Evolutionary conservation across 2,888 invertebrate species (phyloP), one percentile per base, ranked within the genome.

Genomic region (Myathropa florea): DNA sequence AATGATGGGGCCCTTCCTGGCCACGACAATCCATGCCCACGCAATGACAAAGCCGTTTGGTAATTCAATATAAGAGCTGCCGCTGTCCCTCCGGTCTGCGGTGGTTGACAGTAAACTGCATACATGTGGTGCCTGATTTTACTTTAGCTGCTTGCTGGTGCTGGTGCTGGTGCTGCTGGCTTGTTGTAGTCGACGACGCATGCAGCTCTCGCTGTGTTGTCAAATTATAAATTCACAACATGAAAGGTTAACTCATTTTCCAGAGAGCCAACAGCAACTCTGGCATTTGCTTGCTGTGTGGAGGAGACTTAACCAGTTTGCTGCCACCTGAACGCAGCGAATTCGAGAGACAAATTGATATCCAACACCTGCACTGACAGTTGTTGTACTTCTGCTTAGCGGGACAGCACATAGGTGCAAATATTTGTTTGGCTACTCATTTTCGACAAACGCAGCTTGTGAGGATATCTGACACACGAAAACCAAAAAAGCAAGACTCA

Each of bases 211-310:
- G 36, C 59, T 36, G 57, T 68, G 63, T 78, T 85, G 86, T 83
- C 71, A 68, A 82, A 84, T 88, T 89, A 88, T 83, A 89, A 88
- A 89, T 89, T 88, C 89, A 88, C 79, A 87, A 88, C 89, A 89
- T 89, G 89, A 88, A 89, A 88, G 88, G 88, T 88, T 84, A 88
- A 88, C 88, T 88, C 87, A 89, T 86, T 83, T 88, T 80, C 80
- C 70, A 83, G 65, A 64, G 60, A 59, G 64, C 64, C 65, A 72
- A 6, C 24, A 57, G 65, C 55, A 82, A 82, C 78, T 83, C 67
- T 67, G 83, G 78, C 75, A 60, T 68, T 67, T 26, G 30, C 28
- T 33, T 39, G 63, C 46, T 71, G 77, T 60, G 63, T 39, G 65
- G 55, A 76, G 81, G 60, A 73, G 78, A 79, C 82, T 71, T 75